phyloP scores from a whole-genome alignment of 2,888 invertebrate genomes.

The Oscheius sp. region DNA sequence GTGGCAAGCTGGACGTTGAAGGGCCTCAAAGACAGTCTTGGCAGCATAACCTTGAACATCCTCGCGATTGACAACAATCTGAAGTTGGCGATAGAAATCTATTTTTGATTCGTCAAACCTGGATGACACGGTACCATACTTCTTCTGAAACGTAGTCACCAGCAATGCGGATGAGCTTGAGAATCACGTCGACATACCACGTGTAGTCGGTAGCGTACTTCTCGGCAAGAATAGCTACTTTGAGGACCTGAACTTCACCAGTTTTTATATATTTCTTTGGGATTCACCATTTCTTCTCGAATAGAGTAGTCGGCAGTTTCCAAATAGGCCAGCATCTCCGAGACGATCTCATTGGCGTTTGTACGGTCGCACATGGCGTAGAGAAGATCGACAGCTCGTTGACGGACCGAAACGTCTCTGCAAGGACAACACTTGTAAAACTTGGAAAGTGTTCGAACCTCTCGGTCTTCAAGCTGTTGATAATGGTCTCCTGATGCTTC shows the following conservation, averaged over 20 bases:
- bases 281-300: conserved; percentile 92
- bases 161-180: conserved; percentile 97
- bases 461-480: conserved; percentile 88
- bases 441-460: conserved; percentile 40
- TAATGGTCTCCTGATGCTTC: conserved; percentile 99
- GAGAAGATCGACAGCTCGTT: conserved; percentile 95
- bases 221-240: conserved; percentile 98
- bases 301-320: conserved; percentile 99
- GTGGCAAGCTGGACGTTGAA: conserved; percentile 97
- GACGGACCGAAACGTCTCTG: conserved; percentile 80
- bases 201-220: conserved; percentile 99
- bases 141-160: conserved; percentile 99
- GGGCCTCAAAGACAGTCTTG: conserved; percentile 93
- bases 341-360: conserved; percentile 98
- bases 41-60: conserved; percentile 99
- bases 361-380: conserved; percentile 99
- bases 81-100: conserved; percentile 73
- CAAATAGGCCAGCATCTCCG: conserved; percentile 98
- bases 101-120: conserved; percentile 37
- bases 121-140: conserved; percentile 97
- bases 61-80: conserved; percentile 98
- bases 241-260: conserved; percentile 80
- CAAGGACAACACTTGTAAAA: background rate
- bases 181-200: conserved; percentile 93
- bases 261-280: background rate